Percentiles rank a stretch among this genome's conserved stretches.
Evolutionary conservation across 2,888 invertebrate species (phyloP).

Genomic region (Dolichomitus sp.): DNA sequence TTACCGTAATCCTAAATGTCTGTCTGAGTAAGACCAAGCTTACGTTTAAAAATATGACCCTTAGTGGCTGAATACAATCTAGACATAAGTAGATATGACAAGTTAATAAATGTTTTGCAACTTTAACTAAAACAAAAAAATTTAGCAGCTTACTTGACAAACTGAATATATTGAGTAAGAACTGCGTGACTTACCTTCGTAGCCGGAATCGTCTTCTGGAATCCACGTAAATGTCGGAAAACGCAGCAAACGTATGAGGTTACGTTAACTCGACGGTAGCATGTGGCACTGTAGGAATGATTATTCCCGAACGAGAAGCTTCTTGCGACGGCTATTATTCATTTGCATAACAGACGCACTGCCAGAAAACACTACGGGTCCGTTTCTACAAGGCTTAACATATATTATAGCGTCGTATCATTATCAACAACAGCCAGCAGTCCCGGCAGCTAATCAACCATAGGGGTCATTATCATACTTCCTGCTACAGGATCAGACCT

Average conservation of each 20-base stretch:
- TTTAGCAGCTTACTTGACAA: background rate
- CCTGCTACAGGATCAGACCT: conserved; percentile 69
- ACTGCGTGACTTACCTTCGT: background rate
- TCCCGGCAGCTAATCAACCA: conserved; percentile 74
- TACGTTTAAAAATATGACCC: too few species aligned
- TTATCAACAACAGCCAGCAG: conserved; percentile 75
- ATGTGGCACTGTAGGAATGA: conserved; percentile 41
- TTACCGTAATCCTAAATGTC: too few species aligned
- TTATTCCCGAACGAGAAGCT: conserved; percentile 44
- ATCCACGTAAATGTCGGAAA: background rate
- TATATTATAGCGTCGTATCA: conserved; percentile 76
- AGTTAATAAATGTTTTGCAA: too few species aligned
- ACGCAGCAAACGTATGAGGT: conserved; percentile 35
- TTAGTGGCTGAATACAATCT: too few species aligned
- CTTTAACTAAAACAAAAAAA: background rate
- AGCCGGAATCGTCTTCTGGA: background rate
- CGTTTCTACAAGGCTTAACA: conserved; percentile 66
- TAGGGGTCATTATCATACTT: conserved; percentile 82
- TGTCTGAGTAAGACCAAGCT: too few species aligned
- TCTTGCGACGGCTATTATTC: conserved; percentile 38
- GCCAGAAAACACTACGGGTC: conserved; percentile 50
- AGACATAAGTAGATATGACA: too few species aligned
- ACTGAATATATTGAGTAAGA: background rate
- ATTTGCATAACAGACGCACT: conserved; percentile 70
- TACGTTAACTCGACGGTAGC: conserved; percentile 38